Conservation (phyloP, 2,797 vertebrate genomes). For the Vespertilio murinus region DNA sequence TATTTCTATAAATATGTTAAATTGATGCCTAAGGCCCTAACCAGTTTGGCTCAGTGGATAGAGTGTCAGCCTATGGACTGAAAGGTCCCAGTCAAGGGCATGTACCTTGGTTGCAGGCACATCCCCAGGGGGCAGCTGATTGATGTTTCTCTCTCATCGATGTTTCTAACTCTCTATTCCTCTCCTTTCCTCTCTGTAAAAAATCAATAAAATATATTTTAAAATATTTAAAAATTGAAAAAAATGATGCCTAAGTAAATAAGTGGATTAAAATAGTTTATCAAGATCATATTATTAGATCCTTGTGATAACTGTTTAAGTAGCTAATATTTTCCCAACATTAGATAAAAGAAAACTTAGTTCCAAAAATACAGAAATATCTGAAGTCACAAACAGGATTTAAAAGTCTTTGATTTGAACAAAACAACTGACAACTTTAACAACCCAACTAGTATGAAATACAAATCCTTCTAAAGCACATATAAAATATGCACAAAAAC, state of each 20-base stretch:
- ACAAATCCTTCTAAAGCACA: background rate
- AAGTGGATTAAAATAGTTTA: background rate
- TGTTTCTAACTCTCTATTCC: no score
- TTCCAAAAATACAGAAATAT: background rate
- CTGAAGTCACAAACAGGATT: background rate
- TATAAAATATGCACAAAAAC: background rate
- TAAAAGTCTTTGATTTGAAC: background rate
- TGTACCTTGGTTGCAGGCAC: no score
- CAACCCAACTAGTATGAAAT: background rate
- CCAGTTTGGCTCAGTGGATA: no score
- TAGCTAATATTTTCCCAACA: background rate
- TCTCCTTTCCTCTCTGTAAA: no score
- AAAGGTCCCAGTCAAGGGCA: no score
- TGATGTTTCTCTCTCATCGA: no score
- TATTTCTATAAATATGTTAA: background rate
- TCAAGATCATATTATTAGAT: background rate
- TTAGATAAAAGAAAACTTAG: background rate
- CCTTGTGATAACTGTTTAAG: background rate
- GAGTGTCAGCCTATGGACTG: no score
- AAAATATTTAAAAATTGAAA: no score
- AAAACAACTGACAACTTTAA: background rate
- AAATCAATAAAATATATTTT: no score
- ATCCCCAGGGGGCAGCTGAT: no score
- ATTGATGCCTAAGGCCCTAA: background rate
- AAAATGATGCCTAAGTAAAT: background rate